phyloP scores from a whole-genome alignment of 2,888 invertebrate genomes.

The Dastarcus helophoroides region DNA sequence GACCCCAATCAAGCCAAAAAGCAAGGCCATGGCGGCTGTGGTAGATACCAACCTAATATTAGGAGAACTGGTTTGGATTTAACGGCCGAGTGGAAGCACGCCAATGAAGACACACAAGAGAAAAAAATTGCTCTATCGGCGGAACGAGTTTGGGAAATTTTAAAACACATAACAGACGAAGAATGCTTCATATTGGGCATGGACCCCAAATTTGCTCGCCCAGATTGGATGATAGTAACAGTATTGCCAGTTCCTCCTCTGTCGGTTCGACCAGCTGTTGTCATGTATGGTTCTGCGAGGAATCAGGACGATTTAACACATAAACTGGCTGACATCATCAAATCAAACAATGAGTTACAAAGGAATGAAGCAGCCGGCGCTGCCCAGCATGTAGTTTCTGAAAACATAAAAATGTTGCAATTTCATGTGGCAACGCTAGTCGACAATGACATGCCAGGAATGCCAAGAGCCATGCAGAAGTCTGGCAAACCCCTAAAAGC shows the following conservation, averaged over 20 bases:
- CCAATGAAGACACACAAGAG: conserved; percentile 97
- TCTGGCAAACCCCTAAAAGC: conserved; percentile 98
- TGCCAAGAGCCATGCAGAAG: conserved; percentile 97
- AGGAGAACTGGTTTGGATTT: conserved; percentile 83
- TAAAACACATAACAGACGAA: conserved; percentile 92
- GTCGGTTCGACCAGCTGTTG: conserved; percentile 92
- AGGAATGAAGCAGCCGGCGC: conserved; percentile 95
- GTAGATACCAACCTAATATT: conserved; percentile 92
- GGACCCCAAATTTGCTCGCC: conserved; percentile 95
- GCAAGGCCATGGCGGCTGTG: conserved; percentile 89
- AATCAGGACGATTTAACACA: conserved; percentile 99
- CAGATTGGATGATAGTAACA: conserved; percentile 99
- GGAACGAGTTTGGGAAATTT: conserved; percentile 93
- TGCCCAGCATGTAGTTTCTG: conserved; percentile 92
- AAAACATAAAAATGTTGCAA: conserved; percentile 96
- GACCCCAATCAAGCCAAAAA: conserved; percentile 42
- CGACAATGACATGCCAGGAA: conserved; percentile 98
- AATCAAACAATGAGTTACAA: conserved; percentile 90
- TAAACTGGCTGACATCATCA: conserved; percentile 96
- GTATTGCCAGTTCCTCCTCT: conserved; percentile 96
- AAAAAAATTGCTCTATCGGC: conserved; percentile 89
- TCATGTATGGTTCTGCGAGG: conserved; percentile 98
- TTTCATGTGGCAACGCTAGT: conserved; percentile 97
- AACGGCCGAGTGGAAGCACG: conserved; percentile 96
- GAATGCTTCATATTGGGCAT: conserved; percentile 90